Percentiles rank a stretch among this genome's conserved stretches.
These are phyloP conservation scores for Drosophila biarmipes DNA, from an alignment of 1,140 invertebrate genomes.

Conservation along the genomic window DNA sequence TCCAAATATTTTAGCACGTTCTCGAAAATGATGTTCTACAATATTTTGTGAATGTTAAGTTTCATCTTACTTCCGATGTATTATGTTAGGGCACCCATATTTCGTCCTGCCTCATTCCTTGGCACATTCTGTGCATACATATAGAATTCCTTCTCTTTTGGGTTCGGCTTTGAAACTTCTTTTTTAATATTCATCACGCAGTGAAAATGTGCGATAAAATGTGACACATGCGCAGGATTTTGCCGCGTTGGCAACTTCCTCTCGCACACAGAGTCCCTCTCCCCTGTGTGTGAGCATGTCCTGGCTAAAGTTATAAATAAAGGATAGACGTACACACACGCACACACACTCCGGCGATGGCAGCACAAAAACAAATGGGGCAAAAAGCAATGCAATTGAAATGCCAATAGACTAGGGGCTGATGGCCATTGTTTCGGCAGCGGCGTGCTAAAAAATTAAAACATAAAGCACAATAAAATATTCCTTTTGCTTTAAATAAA, in stretches of 20 bases:
- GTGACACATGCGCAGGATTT: conserved; percentile 78
- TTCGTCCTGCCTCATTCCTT: conserved; percentile 20
- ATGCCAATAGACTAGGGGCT: conserved; percentile 75
- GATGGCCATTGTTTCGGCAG: conserved; percentile 61
- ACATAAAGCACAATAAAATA: conserved; percentile 65
- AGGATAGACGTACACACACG: conserved; percentile 45
- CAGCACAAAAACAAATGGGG: conserved; percentile 58
- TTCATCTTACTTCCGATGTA: not conserved
- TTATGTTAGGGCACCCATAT: conserved; percentile 16
- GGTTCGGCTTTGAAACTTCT: conserved; percentile 60
- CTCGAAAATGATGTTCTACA: not conserved
- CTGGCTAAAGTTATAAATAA: conserved; percentile 75
- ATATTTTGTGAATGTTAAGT: not conserved
- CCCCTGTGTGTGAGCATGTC: conserved; percentile 23
- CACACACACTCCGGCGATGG: conserved; percentile 2
- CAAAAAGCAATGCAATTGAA: conserved; percentile 78
- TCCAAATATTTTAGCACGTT: too few species aligned
- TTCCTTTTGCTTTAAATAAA: conserved; percentile 75
- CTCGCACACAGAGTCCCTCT: conserved; percentile 4
- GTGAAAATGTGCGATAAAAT: conserved; percentile 69
- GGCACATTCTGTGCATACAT: conserved; percentile 28
- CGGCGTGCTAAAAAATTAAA: conserved; percentile 71
- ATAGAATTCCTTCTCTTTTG: conserved; percentile 54
- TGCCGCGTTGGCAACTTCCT: conserved; percentile 68
- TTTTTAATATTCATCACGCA: conserved; percentile 74